A percentile compares a stretch with the other conserved stretches of the same genome.
Evolutionary conservation across 37 sponge, comb jelly and placozoan genomes (phyloP).

Genomic region (Ianthella basta): DNA sequence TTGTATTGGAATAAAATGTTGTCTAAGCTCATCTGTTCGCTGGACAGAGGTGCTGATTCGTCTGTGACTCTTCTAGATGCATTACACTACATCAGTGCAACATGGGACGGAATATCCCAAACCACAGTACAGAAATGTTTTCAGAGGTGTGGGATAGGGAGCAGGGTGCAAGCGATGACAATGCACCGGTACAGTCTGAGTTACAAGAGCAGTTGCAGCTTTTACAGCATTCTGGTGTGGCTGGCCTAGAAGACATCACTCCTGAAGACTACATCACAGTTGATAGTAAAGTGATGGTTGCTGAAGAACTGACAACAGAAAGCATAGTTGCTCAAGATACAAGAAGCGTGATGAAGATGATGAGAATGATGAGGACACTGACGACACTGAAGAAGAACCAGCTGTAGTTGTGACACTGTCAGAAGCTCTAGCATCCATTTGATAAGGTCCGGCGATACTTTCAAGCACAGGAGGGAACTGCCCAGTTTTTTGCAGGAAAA

Average conservation of each 20-base stretch:
- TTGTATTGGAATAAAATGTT: neutral
- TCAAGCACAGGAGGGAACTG: neutral
- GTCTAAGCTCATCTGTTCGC: neutral
- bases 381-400: neutral
- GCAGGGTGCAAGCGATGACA: conserved; percentile 1
- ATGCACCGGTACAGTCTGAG: neutral
- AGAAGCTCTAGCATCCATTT: conserved; percentile 18
- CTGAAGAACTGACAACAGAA: conserved; percentile 11
- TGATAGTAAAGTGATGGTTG: conserved; percentile 1
- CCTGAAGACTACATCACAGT: conserved; percentile 2
- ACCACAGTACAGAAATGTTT: neutral
- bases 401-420: neutral
- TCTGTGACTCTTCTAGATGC: conserved; percentile 3
- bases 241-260: conserved; percentile 19
- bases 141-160: conserved; percentile 7
- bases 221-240: conserved; percentile 23
- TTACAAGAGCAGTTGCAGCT: neutral
- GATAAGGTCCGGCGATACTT: conserved; percentile 6
- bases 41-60: neutral
- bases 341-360: neutral
- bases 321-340: conserved; percentile 22
- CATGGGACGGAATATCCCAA: conserved; percentile 16
- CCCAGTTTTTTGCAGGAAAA: conserved; percentile 5
- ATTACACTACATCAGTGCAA: conserved; percentile 8
- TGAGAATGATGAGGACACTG: neutral